A percentile compares a stretch with the other conserved stretches of the same genome.
Conservation (phyloP, 1,140 invertebrate species). For the Aplysia californica region DNA sequence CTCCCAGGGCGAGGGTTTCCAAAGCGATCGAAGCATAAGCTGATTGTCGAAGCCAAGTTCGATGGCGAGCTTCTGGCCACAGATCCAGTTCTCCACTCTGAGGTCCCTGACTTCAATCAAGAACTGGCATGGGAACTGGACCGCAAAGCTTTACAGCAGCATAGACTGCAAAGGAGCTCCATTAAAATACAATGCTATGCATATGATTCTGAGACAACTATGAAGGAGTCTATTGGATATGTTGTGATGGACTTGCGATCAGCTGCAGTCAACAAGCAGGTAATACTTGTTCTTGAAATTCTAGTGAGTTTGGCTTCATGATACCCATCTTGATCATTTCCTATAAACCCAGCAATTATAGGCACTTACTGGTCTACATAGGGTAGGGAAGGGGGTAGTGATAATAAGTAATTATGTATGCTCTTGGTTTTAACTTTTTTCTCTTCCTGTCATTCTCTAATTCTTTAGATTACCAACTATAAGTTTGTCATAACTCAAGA, state of each 20-base stretch:
- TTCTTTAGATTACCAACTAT: neutral
- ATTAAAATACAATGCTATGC: slow-evolving; percentile 70
- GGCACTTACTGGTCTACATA: no score
- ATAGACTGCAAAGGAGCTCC: slow-evolving; percentile 67
- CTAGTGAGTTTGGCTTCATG: no score
- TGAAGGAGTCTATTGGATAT: slow-evolving; percentile 69
- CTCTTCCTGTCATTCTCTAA: neutral
- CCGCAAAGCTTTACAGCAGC: slow-evolving; percentile 68
- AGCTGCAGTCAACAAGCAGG: slow-evolving; percentile 62
- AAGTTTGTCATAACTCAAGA: neutral
- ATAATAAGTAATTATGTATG: no score
- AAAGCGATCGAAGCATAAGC: slow-evolving; percentile 58
- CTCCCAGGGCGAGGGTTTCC: slow-evolving; percentile 67
- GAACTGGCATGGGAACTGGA: slow-evolving; percentile 71
- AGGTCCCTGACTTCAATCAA: slow-evolving; percentile 67
- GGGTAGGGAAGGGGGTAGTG: no score
- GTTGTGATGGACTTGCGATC: slow-evolving; percentile 69
- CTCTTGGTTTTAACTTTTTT: neutral
- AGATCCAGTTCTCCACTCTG: slow-evolving; percentile 68
- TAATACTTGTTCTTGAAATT: no score
- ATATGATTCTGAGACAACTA: slow-evolving; percentile 52
- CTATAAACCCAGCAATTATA: no score
- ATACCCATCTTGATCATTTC: no score
- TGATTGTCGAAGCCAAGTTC: slow-evolving; percentile 69
- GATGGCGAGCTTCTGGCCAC: slow-evolving; percentile 69